A percentile compares a stretch with the other conserved stretches of the same genome.
Evolutionary conservation across 2,888 invertebrate species (phyloP).

Genomic region (Tachina fera): DNA sequence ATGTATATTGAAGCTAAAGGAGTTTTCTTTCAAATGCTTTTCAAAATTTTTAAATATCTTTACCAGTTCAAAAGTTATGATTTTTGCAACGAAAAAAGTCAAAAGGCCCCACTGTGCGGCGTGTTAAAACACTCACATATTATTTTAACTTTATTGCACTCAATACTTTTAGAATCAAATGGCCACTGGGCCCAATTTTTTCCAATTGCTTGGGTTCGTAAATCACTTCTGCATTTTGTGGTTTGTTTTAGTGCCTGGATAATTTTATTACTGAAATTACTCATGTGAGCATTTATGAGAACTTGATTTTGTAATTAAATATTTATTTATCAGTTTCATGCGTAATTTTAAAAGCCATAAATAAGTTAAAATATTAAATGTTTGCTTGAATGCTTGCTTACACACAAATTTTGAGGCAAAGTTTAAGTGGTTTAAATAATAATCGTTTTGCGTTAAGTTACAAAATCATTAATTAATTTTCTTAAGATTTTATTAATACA

Average conservation of each 20-base stretch:
- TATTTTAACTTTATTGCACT: conserved; percentile 21
- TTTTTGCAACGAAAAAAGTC: too few relatives aligned
- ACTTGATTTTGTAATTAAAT: conserved; percentile 15
- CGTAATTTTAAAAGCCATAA: neutral
- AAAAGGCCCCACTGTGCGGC: too few relatives aligned
- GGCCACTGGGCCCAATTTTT: conserved; percentile 15
- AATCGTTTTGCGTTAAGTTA: neutral
- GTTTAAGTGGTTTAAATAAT: conserved; percentile 26
- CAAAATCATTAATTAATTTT: conserved; percentile 9
- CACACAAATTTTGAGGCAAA: neutral
- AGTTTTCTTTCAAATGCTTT: too few relatives aligned
- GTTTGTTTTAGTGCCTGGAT: neutral
- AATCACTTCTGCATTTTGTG: conserved; percentile 18
- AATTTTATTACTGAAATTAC: conserved; percentile 34
- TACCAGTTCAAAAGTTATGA: too few relatives aligned
- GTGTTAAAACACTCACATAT: neutral
- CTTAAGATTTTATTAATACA: neutral
- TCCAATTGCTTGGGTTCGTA: neutral
- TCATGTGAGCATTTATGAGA: neutral
- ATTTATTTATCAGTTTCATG: conserved; percentile 5
- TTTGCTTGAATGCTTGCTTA: conserved; percentile 1
- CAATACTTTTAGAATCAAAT: conserved; percentile 6
- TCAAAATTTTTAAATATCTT: too few relatives aligned
- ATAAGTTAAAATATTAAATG: neutral
- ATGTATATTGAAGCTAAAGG: too few relatives aligned